phyloP scores from a whole-genome alignment of 2,797 vertebrate genomes.

The Vultur gryphus region DNA sequence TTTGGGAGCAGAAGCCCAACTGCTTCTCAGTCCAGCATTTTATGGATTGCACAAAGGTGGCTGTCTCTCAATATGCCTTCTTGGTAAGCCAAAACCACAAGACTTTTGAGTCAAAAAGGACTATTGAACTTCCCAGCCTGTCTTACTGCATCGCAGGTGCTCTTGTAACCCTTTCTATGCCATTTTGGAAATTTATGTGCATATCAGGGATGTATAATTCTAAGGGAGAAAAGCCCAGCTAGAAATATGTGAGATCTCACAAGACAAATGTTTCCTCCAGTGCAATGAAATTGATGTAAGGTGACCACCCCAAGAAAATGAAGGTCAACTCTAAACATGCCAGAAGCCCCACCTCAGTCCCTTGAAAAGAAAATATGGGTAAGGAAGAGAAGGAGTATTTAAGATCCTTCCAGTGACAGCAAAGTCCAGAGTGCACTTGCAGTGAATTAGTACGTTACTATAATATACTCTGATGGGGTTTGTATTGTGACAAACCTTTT shows the following conservation, averaged over 20 bases:
- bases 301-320: background rate
- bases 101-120: background rate
- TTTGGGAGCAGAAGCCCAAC: background rate
- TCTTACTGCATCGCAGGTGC: background rate
- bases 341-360: background rate
- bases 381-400: background rate
- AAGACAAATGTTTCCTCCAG: background rate
- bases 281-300: background rate
- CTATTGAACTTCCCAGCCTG: background rate
- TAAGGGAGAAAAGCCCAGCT: background rate
- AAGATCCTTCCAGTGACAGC: background rate
- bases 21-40: background rate
- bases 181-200: background rate
- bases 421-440: background rate
- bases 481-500: background rate
- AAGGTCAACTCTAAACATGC: background rate
- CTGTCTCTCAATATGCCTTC: background rate
- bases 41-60: background rate
- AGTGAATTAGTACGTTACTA: background rate
- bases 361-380: background rate
- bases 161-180: background rate
- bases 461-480: background rate
- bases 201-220: background rate
- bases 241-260: background rate
- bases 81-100: background rate